Percentiles rank a stretch among this genome's conserved stretches.
Conservation (phyloP, 2,797 vertebrate genomes). For the Rallus crepitans region DNA sequence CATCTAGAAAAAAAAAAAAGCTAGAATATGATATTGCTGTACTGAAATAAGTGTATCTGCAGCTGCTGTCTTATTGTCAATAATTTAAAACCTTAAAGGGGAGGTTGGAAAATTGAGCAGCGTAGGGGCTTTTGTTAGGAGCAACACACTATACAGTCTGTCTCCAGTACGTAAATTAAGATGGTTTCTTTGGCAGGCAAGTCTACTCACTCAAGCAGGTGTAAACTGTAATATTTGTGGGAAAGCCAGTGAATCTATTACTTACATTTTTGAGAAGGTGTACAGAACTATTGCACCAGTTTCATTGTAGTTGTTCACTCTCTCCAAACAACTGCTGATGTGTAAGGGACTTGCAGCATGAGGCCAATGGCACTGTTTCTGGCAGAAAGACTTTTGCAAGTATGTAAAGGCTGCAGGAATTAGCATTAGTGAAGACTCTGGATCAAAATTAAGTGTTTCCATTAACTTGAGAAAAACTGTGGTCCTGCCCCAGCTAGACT, state of each 20-base stretch:
- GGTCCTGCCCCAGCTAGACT: background rate
- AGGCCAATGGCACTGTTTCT: background rate
- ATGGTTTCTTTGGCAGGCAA: background rate
- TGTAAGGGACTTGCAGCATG: background rate
- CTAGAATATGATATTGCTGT: background rate
- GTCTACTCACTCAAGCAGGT: background rate
- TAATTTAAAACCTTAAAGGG: constrained; percentile 13
- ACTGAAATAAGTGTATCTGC: background rate
- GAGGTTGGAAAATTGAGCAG: background rate
- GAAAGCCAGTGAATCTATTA: background rate
- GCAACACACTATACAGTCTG: background rate
- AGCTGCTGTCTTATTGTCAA: constrained; percentile 12
- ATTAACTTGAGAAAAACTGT: background rate
- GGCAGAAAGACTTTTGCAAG: background rate
- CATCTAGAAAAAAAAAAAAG: background rate
- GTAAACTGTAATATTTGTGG: background rate
- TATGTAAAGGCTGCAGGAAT: background rate
- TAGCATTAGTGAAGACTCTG: background rate
- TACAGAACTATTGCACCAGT: background rate
- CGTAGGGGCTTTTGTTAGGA: background rate
- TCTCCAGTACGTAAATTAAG: background rate
- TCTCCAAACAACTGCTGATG: background rate
- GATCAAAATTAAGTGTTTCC: background rate
- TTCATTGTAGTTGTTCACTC: background rate
- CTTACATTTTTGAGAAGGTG: background rate